Evolutionary conservation across 2,888 invertebrate species (phyloP).

Genomic region (Pyrochroa serraticornis): DNA sequence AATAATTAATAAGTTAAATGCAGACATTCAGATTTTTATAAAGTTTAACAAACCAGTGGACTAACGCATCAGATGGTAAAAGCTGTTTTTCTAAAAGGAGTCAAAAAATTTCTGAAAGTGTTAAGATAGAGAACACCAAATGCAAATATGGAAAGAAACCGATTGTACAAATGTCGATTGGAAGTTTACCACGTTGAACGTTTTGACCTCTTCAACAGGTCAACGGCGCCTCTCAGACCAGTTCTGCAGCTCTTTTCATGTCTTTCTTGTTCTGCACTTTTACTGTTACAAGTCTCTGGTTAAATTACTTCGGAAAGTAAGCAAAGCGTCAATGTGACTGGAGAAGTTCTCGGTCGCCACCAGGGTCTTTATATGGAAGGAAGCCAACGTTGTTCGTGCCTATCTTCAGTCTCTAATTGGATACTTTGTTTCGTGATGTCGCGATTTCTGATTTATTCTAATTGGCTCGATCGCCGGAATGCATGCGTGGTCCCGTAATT

Average conservation of each 20-base stretch:
- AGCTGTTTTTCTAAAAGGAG: too few species aligned
- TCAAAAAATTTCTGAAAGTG: too few species aligned
- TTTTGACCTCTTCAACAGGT: constrained; percentile 15
- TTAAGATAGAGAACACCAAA: too few species aligned
- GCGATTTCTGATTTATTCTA: constrained; percentile 38
- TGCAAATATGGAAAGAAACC: too few species aligned
- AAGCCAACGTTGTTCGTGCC: constrained; percentile 8
- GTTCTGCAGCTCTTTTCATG: constrained; percentile 19
- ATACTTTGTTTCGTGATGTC: constrained; percentile 37
- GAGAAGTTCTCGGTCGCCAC: background rate
- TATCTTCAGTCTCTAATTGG: constrained; percentile 33
- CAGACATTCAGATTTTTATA: too few species aligned
- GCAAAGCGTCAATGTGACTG: constrained; percentile 4
- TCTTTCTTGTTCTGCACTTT: constrained; percentile 11
- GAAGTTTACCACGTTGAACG: background rate
- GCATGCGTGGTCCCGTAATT: background rate
- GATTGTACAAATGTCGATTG: background rate
- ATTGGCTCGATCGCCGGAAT: constrained; percentile 26
- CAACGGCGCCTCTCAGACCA: constrained; percentile 22
- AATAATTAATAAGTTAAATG: too few species aligned
- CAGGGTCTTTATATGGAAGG: background rate
- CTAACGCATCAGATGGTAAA: too few species aligned
- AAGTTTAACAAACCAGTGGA: too few species aligned
- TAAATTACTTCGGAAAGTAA: constrained; percentile 13
- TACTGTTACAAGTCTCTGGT: constrained; percentile 17